Base-by-base conservation (phyloP, 2,888 invertebrate species). In the Cordilura impudica region DNA sequence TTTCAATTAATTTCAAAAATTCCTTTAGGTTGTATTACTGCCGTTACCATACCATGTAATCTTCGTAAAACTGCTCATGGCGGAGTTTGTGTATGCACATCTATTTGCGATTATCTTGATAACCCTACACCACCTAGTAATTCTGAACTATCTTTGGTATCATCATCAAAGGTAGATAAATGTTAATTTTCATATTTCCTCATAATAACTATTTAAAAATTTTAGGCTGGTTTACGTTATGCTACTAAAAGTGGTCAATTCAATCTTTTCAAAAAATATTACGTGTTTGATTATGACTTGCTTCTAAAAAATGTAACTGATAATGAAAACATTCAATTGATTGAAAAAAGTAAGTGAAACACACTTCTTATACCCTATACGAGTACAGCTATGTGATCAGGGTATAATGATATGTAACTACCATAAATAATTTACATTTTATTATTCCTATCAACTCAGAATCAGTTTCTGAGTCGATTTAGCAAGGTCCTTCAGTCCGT, bases 51-150 rank as follows among this genome's bases (percentile, higher is more conserved):
- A n/a, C 88, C 89, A 8, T 90, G 89, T 74, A 82, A 80, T n/a
- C 66, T 87, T 2, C 84, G 84, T 31, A 78, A 84, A 19, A 84
- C 83, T 3, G 8, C 83, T 3, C 71, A 85, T 56, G 90, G 90
- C 10, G 88, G 90, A 14, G 94, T 95, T 0, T 96, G 96, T 85
- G 94, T 95, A 4, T 96, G 96, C 84, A 92, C 94, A 83, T 89
- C 92, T 0, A 91, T 91, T 85, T 96, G 96, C 84, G 95, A 95
- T 86, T 92, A 91, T 6, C 89, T 93, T 49, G 92, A 92, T 4
- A 89, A 91, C 56, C 90, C 92, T 10, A 84, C 87, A 1, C 90
- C 91, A 0, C 86, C 85, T 3, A 86, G 88, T 2, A 87, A 89
- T 0, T 90, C 90, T 0, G 85, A 88, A 35, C 93, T 91, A 81